Evolutionary conservation across 1,140 invertebrate species (phyloP), one percentile per base, ranked within the genome.

Genomic region (Trachymyrmex cornetzi): DNA sequence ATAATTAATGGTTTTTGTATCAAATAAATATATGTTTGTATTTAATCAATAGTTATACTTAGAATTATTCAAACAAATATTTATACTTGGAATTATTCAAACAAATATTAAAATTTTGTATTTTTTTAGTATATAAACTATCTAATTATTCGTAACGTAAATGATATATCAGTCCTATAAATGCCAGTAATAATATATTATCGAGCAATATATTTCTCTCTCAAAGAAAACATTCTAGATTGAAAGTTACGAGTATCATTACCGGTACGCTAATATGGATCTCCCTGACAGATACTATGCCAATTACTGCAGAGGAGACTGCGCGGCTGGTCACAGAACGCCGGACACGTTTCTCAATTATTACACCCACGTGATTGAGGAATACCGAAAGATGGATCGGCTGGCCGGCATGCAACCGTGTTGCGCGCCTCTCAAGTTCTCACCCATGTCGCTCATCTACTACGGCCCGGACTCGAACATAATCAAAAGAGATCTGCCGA

Each of bases 241-340:
- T 12, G 5, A 55, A 3, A 57, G 0, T 3, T 22, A 12, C 64
- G 11, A 66, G 2, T 16, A 16, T n/a, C 57, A 1, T 64, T 66
- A 22, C 30, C 30, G 7, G 19, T 50, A 44, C 34, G 6, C 12
- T 80, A 80, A 77, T 30, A 24, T 0, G 19, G 14, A 50, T 34
- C 24, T 5, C 14, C 3, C 55, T 30, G 94, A 93, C 75, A 97
- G 97, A 63, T 99, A 99, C 95, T 98, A 98, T 94, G 98, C 98
- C n/a, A 99, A 99, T 95, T 99, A 99, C 95, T 99, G 98, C 95
- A 97, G 97, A 91, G 98, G 98, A 66, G 98, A 98, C 91, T 99
- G 98, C 94, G 96, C 96, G 64, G 95, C 95, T 19, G 97, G 97
- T 44, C 96, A 97, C 91, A 96, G 98, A 72, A 98, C 98, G 27